phyloP scores from a whole-genome alignment of 2,797 vertebrate species.

The Poliocrania exsul region DNA sequence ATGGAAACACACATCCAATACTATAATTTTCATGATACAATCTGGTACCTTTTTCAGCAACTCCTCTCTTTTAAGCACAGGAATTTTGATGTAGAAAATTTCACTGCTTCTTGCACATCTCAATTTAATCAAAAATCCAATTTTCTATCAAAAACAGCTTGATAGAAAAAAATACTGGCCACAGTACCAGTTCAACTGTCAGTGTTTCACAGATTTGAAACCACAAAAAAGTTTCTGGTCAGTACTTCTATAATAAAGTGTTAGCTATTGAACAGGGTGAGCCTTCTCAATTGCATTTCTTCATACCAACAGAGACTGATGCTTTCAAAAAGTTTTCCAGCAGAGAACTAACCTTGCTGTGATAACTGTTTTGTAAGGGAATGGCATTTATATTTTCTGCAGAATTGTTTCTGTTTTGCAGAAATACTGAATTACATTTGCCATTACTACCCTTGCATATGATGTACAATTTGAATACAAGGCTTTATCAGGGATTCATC shows the following conservation, averaged over 20 bases:
- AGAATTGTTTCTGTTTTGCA: neutral
- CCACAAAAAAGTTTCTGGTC: neutral
- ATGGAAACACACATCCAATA: neutral
- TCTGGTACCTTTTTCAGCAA: neutral
- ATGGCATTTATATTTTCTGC: neutral
- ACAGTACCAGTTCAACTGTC: neutral
- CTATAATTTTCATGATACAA: neutral
- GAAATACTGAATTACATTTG: neutral
- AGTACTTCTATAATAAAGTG: neutral
- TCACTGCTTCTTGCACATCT: neutral
- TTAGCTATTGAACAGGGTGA: neutral
- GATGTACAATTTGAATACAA: neutral
- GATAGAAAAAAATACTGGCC: neutral
- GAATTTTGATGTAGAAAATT: neutral
- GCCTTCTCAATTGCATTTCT: neutral
- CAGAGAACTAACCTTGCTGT: neutral
- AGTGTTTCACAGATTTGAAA: neutral
- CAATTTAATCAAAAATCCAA: conserved; percentile 21
- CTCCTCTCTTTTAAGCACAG: neutral
- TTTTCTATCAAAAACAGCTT: conserved; percentile 8
- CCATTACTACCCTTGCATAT: neutral
- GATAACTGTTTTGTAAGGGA: neutral
- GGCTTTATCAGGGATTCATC: neutral
- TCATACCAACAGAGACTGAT: neutral
- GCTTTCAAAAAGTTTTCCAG: neutral